phyloP scores from a whole-genome alignment of 2,113 vertebrate genomes.

The Carlito syrichta region DNA sequence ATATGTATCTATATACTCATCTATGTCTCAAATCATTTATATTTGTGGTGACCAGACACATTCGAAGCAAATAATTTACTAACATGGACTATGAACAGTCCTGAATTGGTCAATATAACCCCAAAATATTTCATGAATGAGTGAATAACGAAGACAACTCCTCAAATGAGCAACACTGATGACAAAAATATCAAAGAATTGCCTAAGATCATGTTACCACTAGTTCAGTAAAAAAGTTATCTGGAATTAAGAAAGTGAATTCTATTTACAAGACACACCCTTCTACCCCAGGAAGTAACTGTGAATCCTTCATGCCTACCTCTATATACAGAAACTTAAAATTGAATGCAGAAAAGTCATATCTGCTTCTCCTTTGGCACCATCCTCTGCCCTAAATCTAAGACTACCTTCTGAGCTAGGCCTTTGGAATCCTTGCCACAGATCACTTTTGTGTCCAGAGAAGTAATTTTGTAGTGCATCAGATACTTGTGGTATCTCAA shows the following conservation, averaged over 20 bases:
- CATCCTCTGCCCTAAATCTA: background rate
- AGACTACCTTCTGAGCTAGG: background rate
- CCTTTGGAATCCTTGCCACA: background rate
- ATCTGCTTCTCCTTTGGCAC: background rate
- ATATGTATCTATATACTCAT: background rate
- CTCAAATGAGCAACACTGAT: background rate
- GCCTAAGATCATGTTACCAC: background rate
- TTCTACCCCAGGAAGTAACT: background rate
- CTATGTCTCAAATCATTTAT: background rate
- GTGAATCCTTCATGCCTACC: background rate
- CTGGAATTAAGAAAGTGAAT: background rate
- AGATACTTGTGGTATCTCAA: background rate
- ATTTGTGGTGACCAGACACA: background rate
- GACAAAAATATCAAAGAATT: background rate
- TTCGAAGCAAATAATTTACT: background rate
- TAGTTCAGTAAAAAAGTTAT: background rate
- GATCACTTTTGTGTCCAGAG: background rate
- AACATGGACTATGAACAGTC: background rate
- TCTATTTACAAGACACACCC: background rate
- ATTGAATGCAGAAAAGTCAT: background rate
- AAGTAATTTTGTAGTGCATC: background rate
- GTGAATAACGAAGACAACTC: background rate
- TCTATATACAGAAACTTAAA: background rate
- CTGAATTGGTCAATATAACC: background rate
- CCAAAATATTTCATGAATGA: slow-evolving; percentile 21